Conservation (phyloP, 2,113 vertebrate species). For the Kryptolebias marmoratus region DNA sequence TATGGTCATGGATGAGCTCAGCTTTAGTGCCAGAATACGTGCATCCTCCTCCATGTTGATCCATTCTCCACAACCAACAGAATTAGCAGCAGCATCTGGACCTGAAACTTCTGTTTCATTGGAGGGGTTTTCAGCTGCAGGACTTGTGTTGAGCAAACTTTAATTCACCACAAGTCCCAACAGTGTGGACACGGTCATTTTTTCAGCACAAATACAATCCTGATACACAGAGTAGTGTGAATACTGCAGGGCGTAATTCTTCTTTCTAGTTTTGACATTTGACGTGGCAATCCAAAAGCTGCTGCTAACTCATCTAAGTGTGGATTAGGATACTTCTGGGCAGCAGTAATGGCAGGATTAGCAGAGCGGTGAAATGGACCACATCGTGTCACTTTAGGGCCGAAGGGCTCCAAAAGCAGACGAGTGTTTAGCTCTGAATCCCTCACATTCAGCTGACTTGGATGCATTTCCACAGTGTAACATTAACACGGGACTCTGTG, state of each 20-base stretch:
- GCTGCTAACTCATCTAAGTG: conserved; percentile 40
- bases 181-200: not conserved
- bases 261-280: not conserved
- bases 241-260: not conserved
- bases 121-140: too few species aligned
- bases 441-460: conserved; percentile 27
- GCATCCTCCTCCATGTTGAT: too few species aligned
- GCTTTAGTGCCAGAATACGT: too few species aligned
- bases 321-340: conserved; percentile 59
- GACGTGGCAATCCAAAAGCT: conserved; percentile 42
- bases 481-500: conserved; percentile 13
- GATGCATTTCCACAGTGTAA: conserved; percentile 12
- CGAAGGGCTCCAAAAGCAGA: conserved; percentile 32
- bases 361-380: conserved; percentile 60
- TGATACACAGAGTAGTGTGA: not conserved
- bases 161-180: too few species aligned
- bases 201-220: not conserved
- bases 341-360: conserved; percentile 65
- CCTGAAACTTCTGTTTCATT: too few species aligned
- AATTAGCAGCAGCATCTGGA: too few species aligned
- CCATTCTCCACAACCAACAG: too few species aligned
- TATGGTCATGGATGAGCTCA: too few species aligned
- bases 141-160: too few species aligned
- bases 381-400: conserved; percentile 55
- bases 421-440: conserved; percentile 42